A percentile compares a stretch with the other conserved stretches of the same genome.
phyloP scores from a whole-genome alignment of 37 sponge, comb jelly and placozoan genomes.

The Eunapius fragilis region DNA sequence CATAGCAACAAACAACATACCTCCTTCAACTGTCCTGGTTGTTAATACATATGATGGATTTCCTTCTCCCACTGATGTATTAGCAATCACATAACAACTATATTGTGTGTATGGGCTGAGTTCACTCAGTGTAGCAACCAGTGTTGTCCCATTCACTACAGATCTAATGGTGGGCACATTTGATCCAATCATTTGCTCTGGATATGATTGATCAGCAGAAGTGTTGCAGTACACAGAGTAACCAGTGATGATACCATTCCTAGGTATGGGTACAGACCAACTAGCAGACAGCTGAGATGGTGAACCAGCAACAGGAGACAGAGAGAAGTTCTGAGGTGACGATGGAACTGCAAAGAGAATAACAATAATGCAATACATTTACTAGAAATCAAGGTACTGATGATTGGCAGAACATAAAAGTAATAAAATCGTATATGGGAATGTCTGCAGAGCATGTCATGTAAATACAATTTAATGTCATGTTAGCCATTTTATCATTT shows the following conservation, averaged over 20 bases:
- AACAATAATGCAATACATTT: neutral
- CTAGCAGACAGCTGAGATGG: slow-evolving; percentile 3
- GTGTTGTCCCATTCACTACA: neutral
- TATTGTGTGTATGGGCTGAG: slow-evolving; percentile 55
- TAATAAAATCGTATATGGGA: no score
- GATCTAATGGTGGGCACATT: neutral
- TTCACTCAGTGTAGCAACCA: slow-evolving; percentile 9
- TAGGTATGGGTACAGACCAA: slow-evolving; percentile 15
- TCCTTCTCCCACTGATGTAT: slow-evolving; percentile 50
- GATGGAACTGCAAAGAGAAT: slow-evolving; percentile 20
- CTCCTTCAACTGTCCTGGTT: neutral
- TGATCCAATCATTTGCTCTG: neutral
- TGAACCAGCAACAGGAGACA: neutral
- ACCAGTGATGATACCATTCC: slow-evolving; percentile 31
- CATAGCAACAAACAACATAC: neutral
- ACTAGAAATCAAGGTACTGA: no score
- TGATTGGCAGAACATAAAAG: no score
- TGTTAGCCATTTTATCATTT: no score
- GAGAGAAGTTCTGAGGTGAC: slow-evolving; percentile 15
- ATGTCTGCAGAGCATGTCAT: no score
- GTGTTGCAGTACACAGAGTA: slow-evolving; percentile 33
- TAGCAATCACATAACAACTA: slow-evolving; percentile 50
- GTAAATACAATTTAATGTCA: no score
- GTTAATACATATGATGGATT: neutral
- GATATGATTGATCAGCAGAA: slow-evolving; percentile 17